Percentiles rank a stretch among this genome's conserved stretches.
Evolutionary conservation across 2,888 invertebrate species (phyloP).

Genomic region (Caenorhabditis sp.): DNA sequence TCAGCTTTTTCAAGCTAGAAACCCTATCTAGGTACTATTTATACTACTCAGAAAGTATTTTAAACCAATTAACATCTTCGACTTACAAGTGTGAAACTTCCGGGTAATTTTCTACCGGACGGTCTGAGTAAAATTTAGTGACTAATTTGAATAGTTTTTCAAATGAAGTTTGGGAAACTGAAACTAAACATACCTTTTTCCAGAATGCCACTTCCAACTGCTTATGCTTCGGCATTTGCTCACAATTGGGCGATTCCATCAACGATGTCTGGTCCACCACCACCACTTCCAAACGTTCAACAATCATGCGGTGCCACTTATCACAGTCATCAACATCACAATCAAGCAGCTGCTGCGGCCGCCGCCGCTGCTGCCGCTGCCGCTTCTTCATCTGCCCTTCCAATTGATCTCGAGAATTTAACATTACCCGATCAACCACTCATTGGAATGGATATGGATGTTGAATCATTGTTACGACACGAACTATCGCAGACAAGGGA

Average conservation of each 20-base stretch:
- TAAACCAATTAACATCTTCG: too few relatives aligned
- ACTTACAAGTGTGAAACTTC: too few relatives aligned
- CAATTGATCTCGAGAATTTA: conserved; percentile 66
- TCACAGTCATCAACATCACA: conserved; percentile 11
- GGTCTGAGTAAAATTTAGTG: too few relatives aligned
- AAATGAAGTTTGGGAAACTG: too few relatives aligned
- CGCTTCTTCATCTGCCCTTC: conserved; percentile 49
- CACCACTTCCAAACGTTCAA: conserved; percentile 3
- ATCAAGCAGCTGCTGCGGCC: neutral
- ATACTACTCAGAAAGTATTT: too few relatives aligned
- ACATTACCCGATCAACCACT: conserved; percentile 61
- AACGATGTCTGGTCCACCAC: neutral
- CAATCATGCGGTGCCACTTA: conserved; percentile 53
- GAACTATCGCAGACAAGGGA: conserved; percentile 56
- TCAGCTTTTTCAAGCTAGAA: too few relatives aligned
- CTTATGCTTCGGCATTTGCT: conserved; percentile 11
- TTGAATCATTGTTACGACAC: conserved; percentile 64
- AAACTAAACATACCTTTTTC: neutral
- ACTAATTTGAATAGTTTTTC: too few relatives aligned
- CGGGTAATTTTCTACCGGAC: too few relatives aligned
- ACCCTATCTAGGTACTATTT: too few relatives aligned
- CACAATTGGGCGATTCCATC: conserved; percentile 19
- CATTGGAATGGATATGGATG: conserved; percentile 60
- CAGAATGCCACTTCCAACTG: conserved; percentile 33
- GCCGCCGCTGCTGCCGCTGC: neutral